These are phyloP conservation scores for Aythya baeri DNA, from an alignment of 2,113 vertebrate genomes.

Conservation along the genomic window DNA sequence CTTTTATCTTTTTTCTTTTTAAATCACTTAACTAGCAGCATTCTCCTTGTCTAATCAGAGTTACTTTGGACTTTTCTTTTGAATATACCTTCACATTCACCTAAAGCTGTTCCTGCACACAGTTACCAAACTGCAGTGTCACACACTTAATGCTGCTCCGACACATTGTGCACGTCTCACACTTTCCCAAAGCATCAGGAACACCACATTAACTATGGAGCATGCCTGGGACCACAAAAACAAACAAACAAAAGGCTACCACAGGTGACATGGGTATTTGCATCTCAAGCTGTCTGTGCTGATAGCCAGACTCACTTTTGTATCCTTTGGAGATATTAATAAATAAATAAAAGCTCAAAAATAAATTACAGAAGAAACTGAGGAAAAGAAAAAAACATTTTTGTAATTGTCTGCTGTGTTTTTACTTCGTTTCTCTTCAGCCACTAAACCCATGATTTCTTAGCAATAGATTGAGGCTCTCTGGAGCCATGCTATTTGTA, in stretches of 20 bases:
- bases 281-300: not conserved
- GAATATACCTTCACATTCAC: not conserved
- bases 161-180: accelerated
- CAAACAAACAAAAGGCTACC: not conserved
- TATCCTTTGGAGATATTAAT: not conserved
- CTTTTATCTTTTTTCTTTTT: not conserved
- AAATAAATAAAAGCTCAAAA: not conserved
- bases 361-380: not conserved
- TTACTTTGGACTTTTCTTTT: not conserved
- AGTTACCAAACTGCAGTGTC: accelerated
- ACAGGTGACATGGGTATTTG: not conserved
- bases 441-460: not conserved
- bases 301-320: not conserved
- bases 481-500: not conserved
- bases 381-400: not conserved
- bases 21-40: not conserved
- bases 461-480: not conserved
- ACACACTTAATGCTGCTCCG: not conserved
- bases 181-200: not conserved
- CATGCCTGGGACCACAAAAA: not conserved
- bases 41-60: not conserved
- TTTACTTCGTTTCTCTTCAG: not conserved
- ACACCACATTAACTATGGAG: not conserved
- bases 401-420: not conserved
- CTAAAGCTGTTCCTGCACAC: not conserved